These are phyloP conservation scores for Drosophila anomelani DNA, from an alignment of 2,888 invertebrate genomes.

Conservation along the genomic window DNA sequence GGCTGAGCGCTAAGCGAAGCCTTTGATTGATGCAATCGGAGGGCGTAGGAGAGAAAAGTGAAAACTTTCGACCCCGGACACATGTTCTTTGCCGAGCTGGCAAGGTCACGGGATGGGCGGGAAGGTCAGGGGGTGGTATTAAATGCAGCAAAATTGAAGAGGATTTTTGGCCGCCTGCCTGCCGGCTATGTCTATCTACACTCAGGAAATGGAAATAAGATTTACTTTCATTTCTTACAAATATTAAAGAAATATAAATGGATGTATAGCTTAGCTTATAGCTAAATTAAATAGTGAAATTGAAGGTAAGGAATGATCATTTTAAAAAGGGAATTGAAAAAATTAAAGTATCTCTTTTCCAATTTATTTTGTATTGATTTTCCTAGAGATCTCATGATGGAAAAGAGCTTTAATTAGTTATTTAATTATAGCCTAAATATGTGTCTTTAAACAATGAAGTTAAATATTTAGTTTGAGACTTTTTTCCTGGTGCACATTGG, in stretches of 20 bases:
- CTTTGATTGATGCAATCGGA: slow-evolving; percentile 63
- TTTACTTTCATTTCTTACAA: not conserved
- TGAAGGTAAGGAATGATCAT: too few species aligned
- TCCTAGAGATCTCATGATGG: not conserved
- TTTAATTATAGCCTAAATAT: too few species aligned
- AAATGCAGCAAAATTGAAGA: slow-evolving; percentile 25
- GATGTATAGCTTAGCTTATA: too few species aligned
- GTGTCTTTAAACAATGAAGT: too few species aligned
- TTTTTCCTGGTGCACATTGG: slow-evolving; percentile 20
- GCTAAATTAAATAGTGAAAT: too few species aligned
- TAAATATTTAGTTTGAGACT: too few species aligned
- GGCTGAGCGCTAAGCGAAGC: slow-evolving; percentile 49
- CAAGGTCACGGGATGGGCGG: slow-evolving; percentile 56
- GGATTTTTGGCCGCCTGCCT: slow-evolving; percentile 37
- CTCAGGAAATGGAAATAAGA: not conserved
- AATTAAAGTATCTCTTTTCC: too few species aligned
- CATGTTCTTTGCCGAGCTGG: slow-evolving; percentile 56
- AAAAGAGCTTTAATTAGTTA: not conserved
- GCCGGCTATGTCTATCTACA: slow-evolving; percentile 21
- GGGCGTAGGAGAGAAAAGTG: slow-evolving; percentile 19
- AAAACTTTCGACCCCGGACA: slow-evolving; percentile 55
- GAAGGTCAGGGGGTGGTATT: slow-evolving; percentile 67
- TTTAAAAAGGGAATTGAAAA: not conserved
- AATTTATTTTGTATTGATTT: not conserved
- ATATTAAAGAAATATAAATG: not conserved